Percentiles rank a stretch among this genome's conserved stretches.
Conservation (phyloP, 2,888 invertebrate species). For the Meganola albula region DNA sequence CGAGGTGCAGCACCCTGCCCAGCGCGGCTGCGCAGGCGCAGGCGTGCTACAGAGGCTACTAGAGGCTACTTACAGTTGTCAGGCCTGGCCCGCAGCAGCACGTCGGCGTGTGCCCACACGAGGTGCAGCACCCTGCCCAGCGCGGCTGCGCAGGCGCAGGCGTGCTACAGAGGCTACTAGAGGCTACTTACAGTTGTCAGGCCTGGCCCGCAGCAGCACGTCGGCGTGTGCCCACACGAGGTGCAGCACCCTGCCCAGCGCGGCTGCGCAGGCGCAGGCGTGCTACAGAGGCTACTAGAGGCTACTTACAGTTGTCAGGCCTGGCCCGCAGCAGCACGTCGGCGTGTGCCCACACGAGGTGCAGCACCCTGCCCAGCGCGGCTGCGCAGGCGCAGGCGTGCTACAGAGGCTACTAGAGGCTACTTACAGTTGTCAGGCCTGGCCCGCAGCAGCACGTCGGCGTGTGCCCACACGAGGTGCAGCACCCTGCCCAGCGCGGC, state of each 20-base stretch:
- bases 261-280: too few species aligned
- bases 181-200: too few species aligned
- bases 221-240: slow-evolving; percentile 14
- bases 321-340: slow-evolving; percentile 46
- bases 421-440: background rate
- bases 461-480: slow-evolving; percentile 86
- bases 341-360: slow-evolving; percentile 23
- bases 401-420: background rate
- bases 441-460: slow-evolving; percentile 82
- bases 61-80: too few species aligned
- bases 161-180: too few species aligned
- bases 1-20: too few species aligned
- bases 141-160: too few species aligned
- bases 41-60: too few species aligned
- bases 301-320: background rate
- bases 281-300: background rate
- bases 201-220: slow-evolving; percentile 22
- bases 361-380: slow-evolving; percentile 17
- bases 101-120: too few species aligned
- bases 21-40: too few species aligned
- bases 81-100: too few species aligned
- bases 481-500: slow-evolving; percentile 84
- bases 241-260: slow-evolving; percentile 33
- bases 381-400: too few species aligned
- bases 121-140: too few species aligned